phyloP scores from a whole-genome alignment of 1,140 invertebrate genomes.

The Meloidogyne floridensis region DNA sequence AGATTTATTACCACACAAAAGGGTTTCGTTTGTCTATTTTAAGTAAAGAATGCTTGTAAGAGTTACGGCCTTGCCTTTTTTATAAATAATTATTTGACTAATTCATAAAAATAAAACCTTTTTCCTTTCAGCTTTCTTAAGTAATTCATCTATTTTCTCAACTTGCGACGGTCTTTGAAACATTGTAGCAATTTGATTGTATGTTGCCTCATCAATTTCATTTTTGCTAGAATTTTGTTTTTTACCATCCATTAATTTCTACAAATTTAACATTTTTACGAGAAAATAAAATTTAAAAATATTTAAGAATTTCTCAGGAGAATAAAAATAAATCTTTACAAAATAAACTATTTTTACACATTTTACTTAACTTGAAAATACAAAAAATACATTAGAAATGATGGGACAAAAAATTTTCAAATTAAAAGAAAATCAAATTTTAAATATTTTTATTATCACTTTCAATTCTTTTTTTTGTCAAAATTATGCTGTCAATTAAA shows the following conservation, averaged over 20 bases:
- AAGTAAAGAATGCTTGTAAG: too few relatives aligned
- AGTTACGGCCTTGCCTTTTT: too few relatives aligned
- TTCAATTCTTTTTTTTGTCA: too few relatives aligned
- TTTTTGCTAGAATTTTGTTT: slow-evolving; percentile 17
- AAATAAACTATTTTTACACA: too few relatives aligned
- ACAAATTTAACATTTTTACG: neutral
- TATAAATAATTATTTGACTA: too few relatives aligned
- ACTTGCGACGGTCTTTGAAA: slow-evolving; percentile 90
- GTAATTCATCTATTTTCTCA: slow-evolving; percentile 89
- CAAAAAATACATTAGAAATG: neutral
- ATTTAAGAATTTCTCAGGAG: neutral
- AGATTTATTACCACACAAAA: too few relatives aligned
- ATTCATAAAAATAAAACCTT: slow-evolving; percentile 67
- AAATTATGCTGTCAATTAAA: too few relatives aligned
- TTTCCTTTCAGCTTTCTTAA: slow-evolving; percentile 71
- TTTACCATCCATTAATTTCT: neutral
- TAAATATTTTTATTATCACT: too few relatives aligned
- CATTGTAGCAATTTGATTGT: slow-evolving; percentile 88
- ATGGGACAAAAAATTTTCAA: neutral
- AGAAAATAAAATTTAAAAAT: neutral
- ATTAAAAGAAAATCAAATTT: too few relatives aligned
- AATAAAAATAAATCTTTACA: neutral
- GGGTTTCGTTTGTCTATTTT: too few relatives aligned
- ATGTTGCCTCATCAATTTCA: slow-evolving; percentile 76
- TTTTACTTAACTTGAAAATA: too few relatives aligned